phyloP scores from a whole-genome alignment of 2,888 invertebrate species.

The Drosophila antonietae region DNA sequence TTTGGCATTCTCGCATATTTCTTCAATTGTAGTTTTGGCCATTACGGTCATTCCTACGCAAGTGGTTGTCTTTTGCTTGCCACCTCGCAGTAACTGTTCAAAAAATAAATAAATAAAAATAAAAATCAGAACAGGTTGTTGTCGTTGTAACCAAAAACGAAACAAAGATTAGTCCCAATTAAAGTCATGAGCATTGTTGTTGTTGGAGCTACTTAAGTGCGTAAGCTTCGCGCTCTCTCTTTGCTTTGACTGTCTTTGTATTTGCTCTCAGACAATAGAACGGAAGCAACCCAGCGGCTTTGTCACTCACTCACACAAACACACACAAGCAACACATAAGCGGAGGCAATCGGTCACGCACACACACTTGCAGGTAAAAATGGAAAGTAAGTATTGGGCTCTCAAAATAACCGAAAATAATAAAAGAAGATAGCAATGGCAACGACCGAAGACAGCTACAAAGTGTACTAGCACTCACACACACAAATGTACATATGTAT shows the following conservation, averaged over 20 bases:
- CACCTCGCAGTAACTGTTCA: conserved; percentile 83
- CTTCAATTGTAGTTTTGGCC: conserved; percentile 93
- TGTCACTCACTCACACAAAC: conserved; percentile 55
- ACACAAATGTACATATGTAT: conserved; percentile 6
- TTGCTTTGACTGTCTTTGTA: conserved; percentile 18
- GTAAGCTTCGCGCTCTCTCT: conserved; percentile 47
- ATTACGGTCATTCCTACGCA: conserved; percentile 89
- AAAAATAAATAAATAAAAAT: neutral
- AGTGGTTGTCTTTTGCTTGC: conserved; percentile 85
- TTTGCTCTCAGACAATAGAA: conserved; percentile 68
- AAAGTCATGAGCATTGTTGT: conserved; percentile 58
- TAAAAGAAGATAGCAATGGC: conserved; percentile 71
- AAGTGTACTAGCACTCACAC: conserved; percentile 26
- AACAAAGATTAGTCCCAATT: conserved; percentile 74
- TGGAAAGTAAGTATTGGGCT: conserved; percentile 69
- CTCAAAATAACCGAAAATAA: conserved; percentile 66
- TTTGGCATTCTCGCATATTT: conserved; percentile 97
- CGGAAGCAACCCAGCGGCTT: conserved; percentile 70
- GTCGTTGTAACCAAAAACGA: conserved; percentile 74
- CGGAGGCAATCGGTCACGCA: conserved; percentile 34
- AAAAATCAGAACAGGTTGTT: conserved; percentile 71
- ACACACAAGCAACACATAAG: conserved; percentile 27
- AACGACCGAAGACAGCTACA: conserved; percentile 70
- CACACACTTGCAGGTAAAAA: conserved; percentile 67
- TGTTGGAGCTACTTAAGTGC: conserved; percentile 46